Conservation (phyloP, 2,797 vertebrate genomes). For the Clarias laeviceps region DNA sequence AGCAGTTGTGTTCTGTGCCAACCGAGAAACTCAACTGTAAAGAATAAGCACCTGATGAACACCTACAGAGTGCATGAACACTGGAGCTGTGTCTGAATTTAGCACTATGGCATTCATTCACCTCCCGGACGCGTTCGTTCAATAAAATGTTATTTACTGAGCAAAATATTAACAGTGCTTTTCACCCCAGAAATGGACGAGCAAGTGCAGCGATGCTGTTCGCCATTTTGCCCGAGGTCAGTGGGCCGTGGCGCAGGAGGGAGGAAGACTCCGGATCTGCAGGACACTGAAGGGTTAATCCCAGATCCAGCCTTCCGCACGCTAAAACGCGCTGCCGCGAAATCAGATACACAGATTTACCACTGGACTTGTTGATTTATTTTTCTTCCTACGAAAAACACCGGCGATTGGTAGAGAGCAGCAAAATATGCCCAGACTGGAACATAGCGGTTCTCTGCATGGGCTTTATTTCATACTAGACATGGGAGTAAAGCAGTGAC, state of each 20-base stretch:
- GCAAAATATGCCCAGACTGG: constrained; percentile 69
- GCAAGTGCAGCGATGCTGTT: constrained; percentile 2
- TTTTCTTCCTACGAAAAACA: constrained; percentile 38
- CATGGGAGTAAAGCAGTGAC: constrained; percentile 67
- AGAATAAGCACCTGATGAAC: not conserved
- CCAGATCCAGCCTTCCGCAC: constrained; percentile 34
- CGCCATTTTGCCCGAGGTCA: constrained; percentile 58
- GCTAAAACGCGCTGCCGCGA: constrained; percentile 20
- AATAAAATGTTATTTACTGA: not conserved
- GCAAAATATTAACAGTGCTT: not conserved
- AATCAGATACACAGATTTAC: constrained; percentile 59
- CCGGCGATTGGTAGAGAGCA: constrained; percentile 53
- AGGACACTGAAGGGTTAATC: constrained; percentile 57
- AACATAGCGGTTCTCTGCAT: constrained; percentile 56
- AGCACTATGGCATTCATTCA: not conserved
- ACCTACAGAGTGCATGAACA: not conserved
- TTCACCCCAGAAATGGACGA: not conserved
- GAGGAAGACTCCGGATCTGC: constrained; percentile 19
- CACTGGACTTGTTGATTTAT: constrained; percentile 77
- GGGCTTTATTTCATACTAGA: constrained; percentile 59
- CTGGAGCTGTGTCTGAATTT: not conserved
- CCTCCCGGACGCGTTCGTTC: not conserved
- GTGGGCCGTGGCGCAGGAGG: constrained; percentile 44
- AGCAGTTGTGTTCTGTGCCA: not conserved
- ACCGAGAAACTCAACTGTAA: not conserved